Evolutionary conservation across 2,888 invertebrate genomes (phyloP).

Genomic region (Maniola hyperantus): DNA sequence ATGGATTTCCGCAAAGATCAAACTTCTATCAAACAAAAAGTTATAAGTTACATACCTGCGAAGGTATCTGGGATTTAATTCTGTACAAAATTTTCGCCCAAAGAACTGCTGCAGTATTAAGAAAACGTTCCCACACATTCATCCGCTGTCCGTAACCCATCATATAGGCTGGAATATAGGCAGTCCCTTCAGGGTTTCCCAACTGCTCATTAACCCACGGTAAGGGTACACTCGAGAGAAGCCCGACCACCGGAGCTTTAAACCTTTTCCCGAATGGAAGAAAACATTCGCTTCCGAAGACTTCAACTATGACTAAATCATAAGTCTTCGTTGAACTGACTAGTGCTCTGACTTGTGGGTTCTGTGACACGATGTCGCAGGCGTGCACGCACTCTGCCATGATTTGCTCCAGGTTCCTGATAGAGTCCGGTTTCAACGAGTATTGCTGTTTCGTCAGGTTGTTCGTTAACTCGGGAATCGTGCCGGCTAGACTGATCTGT

Average conservation of each 20-base stretch:
- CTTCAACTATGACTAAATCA: conserved; percentile 74
- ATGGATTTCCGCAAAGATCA: too few species aligned
- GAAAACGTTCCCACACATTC: conserved; percentile 73
- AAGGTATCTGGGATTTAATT: conserved; percentile 69
- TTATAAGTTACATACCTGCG: conserved; percentile 58
- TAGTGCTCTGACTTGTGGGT: conserved; percentile 64
- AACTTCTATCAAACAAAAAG: too few species aligned
- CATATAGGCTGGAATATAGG: conserved; percentile 82
- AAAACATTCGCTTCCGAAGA: conserved; percentile 83
- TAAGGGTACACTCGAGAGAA: conserved; percentile 77
- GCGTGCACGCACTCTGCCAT: conserved; percentile 74
- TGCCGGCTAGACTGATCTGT: conserved; percentile 75
- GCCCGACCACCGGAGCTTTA: conserved; percentile 78
- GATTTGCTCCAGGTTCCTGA: conserved; percentile 70
- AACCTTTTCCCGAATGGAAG: conserved; percentile 80
- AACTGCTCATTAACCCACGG: conserved; percentile 82
- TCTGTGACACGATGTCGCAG: conserved; percentile 68
- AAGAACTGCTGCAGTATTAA: conserved; percentile 69
- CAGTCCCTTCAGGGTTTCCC: conserved; percentile 81
- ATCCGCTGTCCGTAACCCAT: conserved; percentile 75
- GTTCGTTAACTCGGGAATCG: conserved; percentile 72
- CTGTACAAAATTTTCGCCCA: conserved; percentile 68
- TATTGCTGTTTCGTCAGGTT: conserved; percentile 65
- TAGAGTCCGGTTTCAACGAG: conserved; percentile 65
- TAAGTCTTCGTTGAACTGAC: conserved; percentile 64